These are phyloP conservation scores for Euplagia quadripunctaria DNA, from an alignment of 2,888 invertebrate genomes.

Conservation along the genomic window DNA sequence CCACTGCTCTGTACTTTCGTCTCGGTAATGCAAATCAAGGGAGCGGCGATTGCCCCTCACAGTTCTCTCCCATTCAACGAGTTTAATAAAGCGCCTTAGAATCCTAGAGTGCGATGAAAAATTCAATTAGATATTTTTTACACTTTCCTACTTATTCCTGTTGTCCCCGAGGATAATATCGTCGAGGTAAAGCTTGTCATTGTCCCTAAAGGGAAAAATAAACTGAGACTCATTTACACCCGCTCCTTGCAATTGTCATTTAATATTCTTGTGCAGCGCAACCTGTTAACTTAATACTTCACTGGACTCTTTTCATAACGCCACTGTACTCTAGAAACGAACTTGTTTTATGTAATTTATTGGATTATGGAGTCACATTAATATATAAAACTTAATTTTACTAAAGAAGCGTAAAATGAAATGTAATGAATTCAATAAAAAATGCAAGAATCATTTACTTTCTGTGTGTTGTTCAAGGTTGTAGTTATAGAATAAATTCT, in stretches of 20 bases:
- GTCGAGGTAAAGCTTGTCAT: slow-evolving; percentile 57
- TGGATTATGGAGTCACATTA: slow-evolving; percentile 13
- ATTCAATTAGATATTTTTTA: slow-evolving; percentile 78
- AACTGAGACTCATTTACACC: slow-evolving; percentile 66
- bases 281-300: slow-evolving; percentile 54
- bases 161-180: slow-evolving; percentile 66
- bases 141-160: slow-evolving; percentile 62
- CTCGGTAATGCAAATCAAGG: slow-evolving; percentile 74
- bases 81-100: slow-evolving; percentile 72
- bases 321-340: slow-evolving; percentile 15
- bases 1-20: slow-evolving; percentile 66
- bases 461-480: no score
- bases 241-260: slow-evolving; percentile 66
- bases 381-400: slow-evolving; percentile 10
- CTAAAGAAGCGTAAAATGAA: neutral
- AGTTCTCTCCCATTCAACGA: slow-evolving; percentile 65
- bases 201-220: slow-evolving; percentile 63
- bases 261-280: slow-evolving; percentile 64
- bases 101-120: slow-evolving; percentile 72
- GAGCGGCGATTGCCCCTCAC: slow-evolving; percentile 69
- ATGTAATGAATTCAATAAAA: neutral
- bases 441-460: neutral
- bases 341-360: slow-evolving; percentile 24
- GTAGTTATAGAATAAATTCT: no score
- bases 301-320: slow-evolving; percentile 36